Evolutionary conservation across 2,888 invertebrate species (phyloP).

Genomic region (Catotricha subobsoleta): DNA sequence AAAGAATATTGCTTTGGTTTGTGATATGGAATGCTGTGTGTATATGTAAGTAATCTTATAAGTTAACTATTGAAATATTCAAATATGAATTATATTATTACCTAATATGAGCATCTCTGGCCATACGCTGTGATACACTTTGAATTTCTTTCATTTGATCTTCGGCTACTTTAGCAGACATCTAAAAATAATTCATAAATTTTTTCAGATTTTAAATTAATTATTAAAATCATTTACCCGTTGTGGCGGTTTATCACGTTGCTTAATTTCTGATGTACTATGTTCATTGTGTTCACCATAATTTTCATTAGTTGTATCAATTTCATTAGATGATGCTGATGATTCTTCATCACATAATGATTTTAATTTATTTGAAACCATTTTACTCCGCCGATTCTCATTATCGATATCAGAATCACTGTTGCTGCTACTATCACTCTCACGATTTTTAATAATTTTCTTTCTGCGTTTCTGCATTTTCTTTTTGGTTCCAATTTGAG

Average conservation of each 20-base stretch:
- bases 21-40: slow-evolving; percentile 59
- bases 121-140: slow-evolving; percentile 66
- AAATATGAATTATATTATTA: slow-evolving; percentile 9
- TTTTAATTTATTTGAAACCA: not conserved
- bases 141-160: slow-evolving; percentile 57
- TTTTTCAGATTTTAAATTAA: too few relatives aligned
- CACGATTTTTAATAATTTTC: not conserved
- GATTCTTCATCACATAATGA: not conserved
- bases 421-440: not conserved
- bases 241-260: not conserved
- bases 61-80: not conserved
- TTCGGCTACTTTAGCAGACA: slow-evolving; percentile 47
- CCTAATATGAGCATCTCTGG: slow-evolving; percentile 51
- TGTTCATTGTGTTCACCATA: not conserved
- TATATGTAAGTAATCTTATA: not conserved
- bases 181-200: slow-evolving; percentile 24
- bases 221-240: slow-evolving; percentile 3
- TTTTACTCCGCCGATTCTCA: not conserved
- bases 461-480: not conserved
- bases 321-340: not conserved
- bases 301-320: not conserved
- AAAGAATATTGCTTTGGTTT: slow-evolving; percentile 61
- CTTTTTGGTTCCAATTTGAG: not conserved
- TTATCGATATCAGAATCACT: not conserved
- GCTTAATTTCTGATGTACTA: not conserved